Conservation (phyloP, 2,113 vertebrate genomes). For the Macaca nemestrina region DNA sequence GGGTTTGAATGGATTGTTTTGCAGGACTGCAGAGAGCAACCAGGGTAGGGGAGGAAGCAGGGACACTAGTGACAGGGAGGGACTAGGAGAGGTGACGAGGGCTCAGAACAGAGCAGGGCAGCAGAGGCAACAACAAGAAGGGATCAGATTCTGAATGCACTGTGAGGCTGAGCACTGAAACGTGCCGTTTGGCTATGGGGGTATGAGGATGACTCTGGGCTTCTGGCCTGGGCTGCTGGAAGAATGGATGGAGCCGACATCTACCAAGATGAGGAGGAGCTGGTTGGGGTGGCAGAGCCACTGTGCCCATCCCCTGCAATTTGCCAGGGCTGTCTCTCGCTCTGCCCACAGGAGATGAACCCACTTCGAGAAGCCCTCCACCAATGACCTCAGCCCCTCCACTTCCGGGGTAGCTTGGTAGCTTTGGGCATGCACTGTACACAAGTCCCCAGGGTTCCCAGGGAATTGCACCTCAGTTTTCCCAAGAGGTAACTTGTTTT, state of each 20-base stretch:
- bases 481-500: neutral
- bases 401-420: neutral
- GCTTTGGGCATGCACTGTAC: neutral
- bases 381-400: neutral
- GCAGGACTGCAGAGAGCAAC: neutral
- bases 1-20: neutral
- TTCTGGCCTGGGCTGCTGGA: neutral
- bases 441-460: no score
- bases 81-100: neutral
- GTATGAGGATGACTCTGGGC: neutral
- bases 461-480: neutral
- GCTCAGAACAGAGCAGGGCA: neutral
- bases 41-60: neutral
- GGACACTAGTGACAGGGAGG: fast-evolving
- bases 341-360: neutral
- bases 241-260: neutral
- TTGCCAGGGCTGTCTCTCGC: neutral
- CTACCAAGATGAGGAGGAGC: neutral
- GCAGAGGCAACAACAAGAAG: neutral
- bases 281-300: fast-evolving
- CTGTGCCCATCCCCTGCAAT: fast-evolving
- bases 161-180: fast-evolving
- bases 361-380: neutral
- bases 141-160: neutral
- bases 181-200: fast-evolving